Conservation (phyloP, 2,113 vertebrate species). For the Saguinus midas region DNA sequence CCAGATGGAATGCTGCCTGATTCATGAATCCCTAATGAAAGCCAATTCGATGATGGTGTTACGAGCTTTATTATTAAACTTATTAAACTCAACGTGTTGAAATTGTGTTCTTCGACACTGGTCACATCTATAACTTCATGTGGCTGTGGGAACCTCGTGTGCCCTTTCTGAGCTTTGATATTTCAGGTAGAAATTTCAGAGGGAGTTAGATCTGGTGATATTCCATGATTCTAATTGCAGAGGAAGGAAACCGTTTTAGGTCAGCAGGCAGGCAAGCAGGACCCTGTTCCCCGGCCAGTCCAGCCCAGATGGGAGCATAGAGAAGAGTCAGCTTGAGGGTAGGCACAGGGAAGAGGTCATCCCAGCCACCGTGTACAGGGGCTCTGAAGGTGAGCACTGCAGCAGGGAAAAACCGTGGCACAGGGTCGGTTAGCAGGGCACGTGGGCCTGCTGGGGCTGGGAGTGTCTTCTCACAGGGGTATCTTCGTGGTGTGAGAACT, state of each 20-base stretch:
- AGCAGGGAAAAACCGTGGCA: fast-evolving
- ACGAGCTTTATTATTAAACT: not conserved
- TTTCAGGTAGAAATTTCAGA: not conserved
- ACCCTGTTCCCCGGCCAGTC: not conserved
- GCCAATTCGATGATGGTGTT: not conserved
- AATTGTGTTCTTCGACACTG: not conserved
- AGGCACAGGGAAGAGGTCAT: not conserved
- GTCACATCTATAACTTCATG: not conserved
- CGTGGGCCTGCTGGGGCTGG: not conserved
- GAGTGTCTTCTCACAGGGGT: not conserved
- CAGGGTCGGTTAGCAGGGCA: fast-evolving
- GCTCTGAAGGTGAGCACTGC: not conserved
- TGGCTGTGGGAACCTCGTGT: not conserved
- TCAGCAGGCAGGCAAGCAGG: not conserved
- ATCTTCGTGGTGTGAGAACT: not conserved
- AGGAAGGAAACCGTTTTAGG: not conserved
- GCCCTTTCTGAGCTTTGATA: not conserved
- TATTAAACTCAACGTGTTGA: not conserved
- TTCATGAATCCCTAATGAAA: not conserved
- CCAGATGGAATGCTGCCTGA: not conserved
- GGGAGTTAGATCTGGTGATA: not conserved
- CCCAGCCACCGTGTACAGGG: not conserved
- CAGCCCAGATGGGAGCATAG: not conserved
- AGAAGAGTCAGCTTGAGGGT: not conserved
- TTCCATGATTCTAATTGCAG: not conserved